These are phyloP conservation scores for Pseudobourletiella spinata DNA, from an alignment of 1,140 invertebrate species.

Conservation along the genomic window DNA sequence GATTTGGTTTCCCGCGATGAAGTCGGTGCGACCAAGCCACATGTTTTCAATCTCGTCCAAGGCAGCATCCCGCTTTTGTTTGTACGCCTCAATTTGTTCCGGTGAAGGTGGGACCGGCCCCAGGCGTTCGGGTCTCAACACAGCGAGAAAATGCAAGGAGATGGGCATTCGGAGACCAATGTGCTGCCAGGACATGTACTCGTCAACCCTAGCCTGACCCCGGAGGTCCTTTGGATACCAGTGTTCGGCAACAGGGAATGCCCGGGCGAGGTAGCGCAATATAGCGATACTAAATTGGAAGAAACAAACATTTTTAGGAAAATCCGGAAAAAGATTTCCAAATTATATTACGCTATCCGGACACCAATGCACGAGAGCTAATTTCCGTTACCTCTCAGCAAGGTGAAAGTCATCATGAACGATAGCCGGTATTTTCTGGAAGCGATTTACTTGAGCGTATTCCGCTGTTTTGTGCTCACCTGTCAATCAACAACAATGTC, in stretches of 20 bases:
- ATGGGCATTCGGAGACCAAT: constrained; percentile 56
- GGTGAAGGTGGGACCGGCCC: constrained; percentile 30
- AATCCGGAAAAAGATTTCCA: neutral
- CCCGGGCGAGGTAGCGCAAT: too few relatives aligned
- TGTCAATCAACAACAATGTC: too few relatives aligned
- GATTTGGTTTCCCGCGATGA: constrained; percentile 54
- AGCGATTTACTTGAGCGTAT: neutral
- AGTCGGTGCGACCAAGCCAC: constrained; percentile 47
- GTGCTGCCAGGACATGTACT: constrained; percentile 83
- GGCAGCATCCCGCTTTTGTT: constrained; percentile 35
- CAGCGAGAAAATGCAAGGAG: constrained; percentile 56
- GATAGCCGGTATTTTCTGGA: too few relatives aligned
- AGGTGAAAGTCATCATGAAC: too few relatives aligned
- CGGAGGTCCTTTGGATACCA: constrained; percentile 62
- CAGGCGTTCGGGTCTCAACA: constrained; percentile 40
- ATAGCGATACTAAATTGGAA: constrained; percentile 57
- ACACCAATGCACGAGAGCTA: too few relatives aligned
- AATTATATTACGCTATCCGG: too few relatives aligned
- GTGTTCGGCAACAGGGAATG: too few relatives aligned
- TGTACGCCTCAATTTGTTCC: constrained; percentile 36
- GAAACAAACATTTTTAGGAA: neutral
- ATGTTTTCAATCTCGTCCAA: constrained; percentile 41
- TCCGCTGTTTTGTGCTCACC: neutral
- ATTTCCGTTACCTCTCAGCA: neutral
- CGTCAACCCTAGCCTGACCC: constrained; percentile 67